Evolutionary conservation across 92 coral and sea anemone species (phyloP).

Genomic region (Pocillopora meandrina): DNA sequence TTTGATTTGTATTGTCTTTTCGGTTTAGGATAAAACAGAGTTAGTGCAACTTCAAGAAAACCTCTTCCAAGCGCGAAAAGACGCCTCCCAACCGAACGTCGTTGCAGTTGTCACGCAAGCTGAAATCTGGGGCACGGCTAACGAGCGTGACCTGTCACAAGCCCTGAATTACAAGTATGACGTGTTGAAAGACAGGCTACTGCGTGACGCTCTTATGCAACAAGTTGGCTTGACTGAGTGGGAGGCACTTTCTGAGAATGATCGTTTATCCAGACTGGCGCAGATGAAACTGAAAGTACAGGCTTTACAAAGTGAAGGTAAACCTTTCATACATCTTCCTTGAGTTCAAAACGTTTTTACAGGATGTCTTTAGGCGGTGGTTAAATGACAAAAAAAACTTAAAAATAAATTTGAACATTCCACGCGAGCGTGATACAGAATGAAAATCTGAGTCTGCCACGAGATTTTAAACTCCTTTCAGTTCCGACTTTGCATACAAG

Average conservation of each 20-base stretch:
- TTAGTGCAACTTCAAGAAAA: slow-evolving; percentile 80
- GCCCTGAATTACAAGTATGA: slow-evolving; percentile 95
- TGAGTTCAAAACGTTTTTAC: no score
- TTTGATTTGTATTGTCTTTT: background rate
- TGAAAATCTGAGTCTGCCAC: no score
- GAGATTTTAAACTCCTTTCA: no score
- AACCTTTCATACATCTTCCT: background rate
- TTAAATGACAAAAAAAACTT: no score
- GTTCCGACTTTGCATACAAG: no score
- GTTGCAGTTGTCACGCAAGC: slow-evolving; percentile 74
- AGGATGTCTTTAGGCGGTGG: no score
- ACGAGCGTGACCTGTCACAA: slow-evolving; percentile 86
- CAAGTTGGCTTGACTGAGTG: slow-evolving; percentile 93
- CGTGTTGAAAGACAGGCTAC: slow-evolving; percentile 87
- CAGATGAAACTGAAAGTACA: slow-evolving; percentile 90
- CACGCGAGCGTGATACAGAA: no score
- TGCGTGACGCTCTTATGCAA: slow-evolving; percentile 85
- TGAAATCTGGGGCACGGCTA: slow-evolving; percentile 78
- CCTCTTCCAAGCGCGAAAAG: slow-evolving; percentile 68
- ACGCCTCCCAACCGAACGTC: slow-evolving; percentile 66
- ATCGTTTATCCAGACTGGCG: slow-evolving; percentile 79
- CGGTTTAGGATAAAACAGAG: slow-evolving; percentile 72
- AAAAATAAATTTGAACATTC: no score
- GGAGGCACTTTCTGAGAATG: slow-evolving; percentile 86
- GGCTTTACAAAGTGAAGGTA: slow-evolving; percentile 70